Conservation (phyloP, 2,113 vertebrate species). For the Nothocercus julius region DNA sequence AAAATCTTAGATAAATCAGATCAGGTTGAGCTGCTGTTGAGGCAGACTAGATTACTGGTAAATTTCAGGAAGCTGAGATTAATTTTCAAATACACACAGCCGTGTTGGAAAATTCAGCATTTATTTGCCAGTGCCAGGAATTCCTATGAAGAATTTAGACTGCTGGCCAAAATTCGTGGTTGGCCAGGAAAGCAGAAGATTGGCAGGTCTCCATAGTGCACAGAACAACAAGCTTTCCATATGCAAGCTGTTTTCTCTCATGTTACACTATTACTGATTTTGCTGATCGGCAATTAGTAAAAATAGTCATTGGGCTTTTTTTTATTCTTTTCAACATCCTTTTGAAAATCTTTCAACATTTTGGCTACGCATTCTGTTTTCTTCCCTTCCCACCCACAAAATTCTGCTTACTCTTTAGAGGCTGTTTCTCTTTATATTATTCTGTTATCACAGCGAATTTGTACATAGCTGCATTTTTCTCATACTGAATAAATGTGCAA, state of each 20-base stretch:
- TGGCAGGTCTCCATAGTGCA: conserved; percentile 46
- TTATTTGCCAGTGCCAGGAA: conserved; percentile 13
- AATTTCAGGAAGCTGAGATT: conserved; percentile 26
- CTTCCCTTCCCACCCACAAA: not conserved
- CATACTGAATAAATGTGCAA: not conserved
- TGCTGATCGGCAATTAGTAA: conserved; percentile 19
- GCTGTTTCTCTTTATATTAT: not conserved
- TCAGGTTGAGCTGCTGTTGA: not conserved
- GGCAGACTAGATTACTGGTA: not conserved
- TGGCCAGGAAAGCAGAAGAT: conserved; percentile 51
- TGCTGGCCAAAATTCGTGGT: conserved; percentile 53
- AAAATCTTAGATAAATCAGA: not conserved
- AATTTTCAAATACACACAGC: not conserved
- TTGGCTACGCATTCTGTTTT: not conserved
- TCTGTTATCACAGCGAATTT: not conserved
- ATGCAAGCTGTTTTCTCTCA: conserved; percentile 56
- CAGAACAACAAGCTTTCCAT: conserved; percentile 48
- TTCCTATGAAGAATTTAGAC: conserved; percentile 52
- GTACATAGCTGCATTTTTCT: not conserved
- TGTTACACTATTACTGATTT: conserved; percentile 5
- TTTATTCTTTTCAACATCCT: conserved; percentile 14
- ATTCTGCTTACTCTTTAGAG: not conserved
- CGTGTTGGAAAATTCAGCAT: conserved; percentile 37
- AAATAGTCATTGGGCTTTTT: not conserved
- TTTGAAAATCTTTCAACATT: conserved; percentile 14